Base-by-base conservation (phyloP, 64 coral and sea anemone genomes). In the Stylophora pistillata region DNA sequence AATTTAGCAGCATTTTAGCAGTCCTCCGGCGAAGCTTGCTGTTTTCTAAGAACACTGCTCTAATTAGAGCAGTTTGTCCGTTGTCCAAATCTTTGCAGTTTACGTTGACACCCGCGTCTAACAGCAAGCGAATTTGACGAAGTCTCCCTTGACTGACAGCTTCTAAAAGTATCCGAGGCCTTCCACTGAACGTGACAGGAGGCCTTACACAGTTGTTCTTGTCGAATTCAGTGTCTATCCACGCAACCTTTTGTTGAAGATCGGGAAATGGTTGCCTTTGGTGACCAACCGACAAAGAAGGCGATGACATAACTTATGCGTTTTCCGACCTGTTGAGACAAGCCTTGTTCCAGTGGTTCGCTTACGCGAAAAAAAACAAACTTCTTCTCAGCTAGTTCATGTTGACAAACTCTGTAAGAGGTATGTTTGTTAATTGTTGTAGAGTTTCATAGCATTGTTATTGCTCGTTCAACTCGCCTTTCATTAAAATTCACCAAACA, bases 101-200 rank as follows among this genome's bases (percentile, higher is more conserved):
- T 0, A 92, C 96, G 72, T 98, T 92, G 15, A 98, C 86, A 3
- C 96, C 96, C 21, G 93, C 96, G 37, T 98, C 92, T 0, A 98
- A 88, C 2, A 98, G 71, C 30, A 98, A 73, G 15, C 89, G 86
- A 29, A 95, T 41, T 63, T 98, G 96, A 16, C 94, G 79, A 59
- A 89, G 30, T 78, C 96, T 78, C 15, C 93, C 92, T 34, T 87
- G 76, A 10, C 78, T 86, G 20, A 98, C 89, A 1, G 96, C 96
- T 60, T 95, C 93, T 62, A 95, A 78, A 29, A 98, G 93, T 62
- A 98, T 98, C 30, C 73, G 58, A 13, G 96, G 89, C 74, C 96
- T 86, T 10, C 80, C 86, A 28, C 78, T 58, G n/a, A 57, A n/a
- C n/a, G n/a, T 55, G 13, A 82, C 23, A 25, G 55, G 12, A 18